Evolutionary conservation across 1,140 invertebrate genomes (phyloP), one percentile per base, ranked within the genome.

Genomic region (Hyphantria cunea): DNA sequence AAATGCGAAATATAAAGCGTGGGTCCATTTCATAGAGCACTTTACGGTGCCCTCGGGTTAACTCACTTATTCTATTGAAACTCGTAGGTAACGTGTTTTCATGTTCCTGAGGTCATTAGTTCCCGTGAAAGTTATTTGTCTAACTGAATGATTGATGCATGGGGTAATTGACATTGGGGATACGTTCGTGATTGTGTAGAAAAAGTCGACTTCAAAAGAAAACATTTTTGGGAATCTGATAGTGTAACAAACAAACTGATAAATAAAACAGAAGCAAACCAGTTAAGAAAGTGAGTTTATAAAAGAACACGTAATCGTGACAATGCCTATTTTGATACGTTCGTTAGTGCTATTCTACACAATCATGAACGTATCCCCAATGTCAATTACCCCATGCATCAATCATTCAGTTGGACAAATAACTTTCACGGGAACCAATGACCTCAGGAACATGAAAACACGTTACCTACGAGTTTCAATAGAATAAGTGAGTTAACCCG

Each of bases 321-420:
- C n/a, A n/a, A n/a, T n/a, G n/a, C n/a, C n/a, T n/a, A n/a, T n/a
- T n/a, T n/a, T n/a, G n/a, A n/a, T n/a, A n/a, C n/a, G n/a, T n/a
- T n/a, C n/a, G n/a, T n/a, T n/a, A n/a, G n/a, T n/a, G n/a, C n/a
- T n/a, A n/a, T 25, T 25, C 17, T 25, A 25, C 17, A 5, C 17
- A 25, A 25, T 25, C 17, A 25, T 5, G 17, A 3, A 25, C 17
- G 17, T 25, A 5, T 25, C 17, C 17, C 5, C 34, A 37, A 37
- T 37, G 25, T 14, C 13, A 34, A 3, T 56, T 42, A 56, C 42
- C 54, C 42, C 14, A 11, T 3, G 11, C 54, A 56, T 56, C 54
- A 15, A 37, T 56, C 54, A 56, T 56, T 56, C 32, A 48, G 10
- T 4, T 32, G 34, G 44, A 47, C 42, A 37, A 56, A 56, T 34